Conservation (phyloP, 2,797 vertebrate genomes). For the Botia kubotai region DNA sequence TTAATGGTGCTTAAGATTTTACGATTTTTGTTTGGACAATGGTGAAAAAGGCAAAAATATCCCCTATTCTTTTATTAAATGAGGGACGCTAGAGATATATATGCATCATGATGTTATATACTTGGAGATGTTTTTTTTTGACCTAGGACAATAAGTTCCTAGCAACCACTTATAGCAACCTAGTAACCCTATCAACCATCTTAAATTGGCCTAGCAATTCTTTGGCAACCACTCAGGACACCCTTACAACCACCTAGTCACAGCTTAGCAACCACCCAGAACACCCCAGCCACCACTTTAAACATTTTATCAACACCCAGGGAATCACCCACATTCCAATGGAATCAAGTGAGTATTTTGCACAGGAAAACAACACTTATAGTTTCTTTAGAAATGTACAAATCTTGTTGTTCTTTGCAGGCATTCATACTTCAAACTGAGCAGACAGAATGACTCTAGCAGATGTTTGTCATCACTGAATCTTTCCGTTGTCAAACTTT, state of each 20-base stretch:
- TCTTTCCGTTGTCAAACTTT: slow-evolving; percentile 14
- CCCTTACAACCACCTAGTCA: not conserved
- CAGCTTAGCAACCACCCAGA: not conserved
- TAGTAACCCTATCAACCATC: too few relatives aligned
- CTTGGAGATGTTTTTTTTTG: too few relatives aligned
- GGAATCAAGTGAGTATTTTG: not conserved
- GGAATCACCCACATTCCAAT: not conserved
- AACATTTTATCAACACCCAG: not conserved
- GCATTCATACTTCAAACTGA: not conserved
- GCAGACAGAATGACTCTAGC: slow-evolving; percentile 1
- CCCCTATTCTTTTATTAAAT: not conserved
- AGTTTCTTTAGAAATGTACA: not conserved
- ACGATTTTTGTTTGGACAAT: not conserved
- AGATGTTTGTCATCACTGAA: slow-evolving; percentile 19
- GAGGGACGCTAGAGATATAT: not conserved
- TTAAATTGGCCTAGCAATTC: too few relatives aligned
- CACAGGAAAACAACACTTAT: not conserved
- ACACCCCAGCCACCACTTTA: not conserved
- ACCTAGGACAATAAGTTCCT: too few relatives aligned
- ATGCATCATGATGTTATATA: too few relatives aligned
- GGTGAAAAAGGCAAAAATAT: not conserved
- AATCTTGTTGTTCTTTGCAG: not conserved
- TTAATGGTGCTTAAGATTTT: not conserved
- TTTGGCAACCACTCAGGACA: not conserved
- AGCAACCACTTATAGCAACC: not conserved